Conservation (phyloP, 2,888 invertebrate genomes). For the Penaeus monodon region DNA sequence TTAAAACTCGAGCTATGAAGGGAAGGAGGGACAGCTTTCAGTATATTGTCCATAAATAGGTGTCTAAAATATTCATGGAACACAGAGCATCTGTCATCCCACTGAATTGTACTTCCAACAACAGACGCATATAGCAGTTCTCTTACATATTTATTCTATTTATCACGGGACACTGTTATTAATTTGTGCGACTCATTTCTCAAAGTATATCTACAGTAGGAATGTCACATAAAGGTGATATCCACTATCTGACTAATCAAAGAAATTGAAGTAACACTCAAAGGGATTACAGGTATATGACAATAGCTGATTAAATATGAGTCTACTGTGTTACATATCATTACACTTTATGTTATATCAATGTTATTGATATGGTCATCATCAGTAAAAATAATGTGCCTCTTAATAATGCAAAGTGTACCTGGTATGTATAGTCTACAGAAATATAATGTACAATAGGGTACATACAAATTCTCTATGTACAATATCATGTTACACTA, state of each 20-base stretch:
- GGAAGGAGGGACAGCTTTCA: too few species aligned
- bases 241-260: not conserved
- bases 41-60: slow-evolving; percentile 13
- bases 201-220: slow-evolving; percentile 43
- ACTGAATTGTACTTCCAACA: slow-evolving; percentile 7
- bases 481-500: slow-evolving; percentile 37
- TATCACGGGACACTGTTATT: slow-evolving; percentile 21
- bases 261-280: slow-evolving; percentile 4
- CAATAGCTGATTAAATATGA: slow-evolving; percentile 21
- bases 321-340: slow-evolving; percentile 17
- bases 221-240: slow-evolving; percentile 39
- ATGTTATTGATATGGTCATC: too few species aligned
- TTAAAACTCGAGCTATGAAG: too few species aligned
- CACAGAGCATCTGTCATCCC: too few species aligned
- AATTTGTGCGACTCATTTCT: slow-evolving; percentile 50
- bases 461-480: slow-evolving; percentile 41
- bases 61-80: too few species aligned
- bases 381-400: slow-evolving; percentile 47
- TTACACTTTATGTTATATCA: not conserved
- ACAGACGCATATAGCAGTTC: not conserved
- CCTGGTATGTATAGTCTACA: slow-evolving; percentile 39
- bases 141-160: not conserved
- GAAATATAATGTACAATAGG: slow-evolving; percentile 42
- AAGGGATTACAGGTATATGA: slow-evolving; percentile 19
- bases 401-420: slow-evolving; percentile 49